Percentiles rank a stretch among this genome's conserved stretches.
Evolutionary conservation across 2,888 invertebrate species (phyloP).

Genomic region (Tribolium freemani): DNA sequence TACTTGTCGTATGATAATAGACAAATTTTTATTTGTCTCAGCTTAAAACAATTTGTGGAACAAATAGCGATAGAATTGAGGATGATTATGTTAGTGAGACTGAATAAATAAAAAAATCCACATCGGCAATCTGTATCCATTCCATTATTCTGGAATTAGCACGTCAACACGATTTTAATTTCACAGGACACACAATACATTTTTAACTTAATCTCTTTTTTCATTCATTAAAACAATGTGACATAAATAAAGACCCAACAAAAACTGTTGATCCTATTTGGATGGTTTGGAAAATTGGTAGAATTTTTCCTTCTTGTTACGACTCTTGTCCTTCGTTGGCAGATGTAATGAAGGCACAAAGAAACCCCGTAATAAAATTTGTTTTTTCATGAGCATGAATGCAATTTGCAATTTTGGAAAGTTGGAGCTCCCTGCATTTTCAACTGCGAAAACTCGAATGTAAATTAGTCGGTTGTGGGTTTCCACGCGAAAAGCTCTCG

Average conservation of each 20-base stretch:
- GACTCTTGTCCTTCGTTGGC: too few species aligned
- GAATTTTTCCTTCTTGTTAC: too few species aligned
- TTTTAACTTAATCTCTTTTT: background rate
- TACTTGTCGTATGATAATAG: background rate
- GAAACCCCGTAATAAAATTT: background rate
- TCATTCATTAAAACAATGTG: background rate
- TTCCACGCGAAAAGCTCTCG: constrained; percentile 17
- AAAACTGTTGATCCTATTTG: background rate
- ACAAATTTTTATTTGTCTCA: too few species aligned
- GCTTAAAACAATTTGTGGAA: too few species aligned
- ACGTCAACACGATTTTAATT: background rate
- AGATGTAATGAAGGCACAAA: background rate
- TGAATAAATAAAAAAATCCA: background rate
- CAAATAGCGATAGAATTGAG: background rate
- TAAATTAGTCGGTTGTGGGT: constrained; percentile 15
- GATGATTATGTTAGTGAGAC: background rate
- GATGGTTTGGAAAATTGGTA: too few species aligned
- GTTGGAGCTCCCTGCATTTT: constrained; percentile 1
- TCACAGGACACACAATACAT: background rate
- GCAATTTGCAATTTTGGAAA: constrained; percentile 2
- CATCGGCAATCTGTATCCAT: background rate
- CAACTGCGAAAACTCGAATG: constrained; percentile 12
- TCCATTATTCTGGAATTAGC: background rate
- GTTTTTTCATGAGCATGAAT: background rate
- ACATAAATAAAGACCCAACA: background rate